Base-by-base conservation (phyloP, 2,797 vertebrate species). In the Naso thynnoides region DNA sequence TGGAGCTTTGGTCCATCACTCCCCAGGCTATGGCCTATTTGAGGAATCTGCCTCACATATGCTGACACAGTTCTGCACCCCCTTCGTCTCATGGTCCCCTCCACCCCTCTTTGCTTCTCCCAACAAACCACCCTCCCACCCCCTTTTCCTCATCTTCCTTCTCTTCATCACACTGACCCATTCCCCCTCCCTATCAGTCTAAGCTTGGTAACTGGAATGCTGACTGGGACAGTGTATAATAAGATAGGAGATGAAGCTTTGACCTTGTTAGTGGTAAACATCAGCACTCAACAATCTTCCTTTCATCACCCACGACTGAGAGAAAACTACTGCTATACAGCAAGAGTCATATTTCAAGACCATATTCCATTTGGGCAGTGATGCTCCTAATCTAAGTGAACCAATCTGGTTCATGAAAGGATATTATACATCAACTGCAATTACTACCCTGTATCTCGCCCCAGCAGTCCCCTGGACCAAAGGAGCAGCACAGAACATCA, bases 1-100 rank as follows among this genome's bases (percentile, higher is more conserved):
- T 74, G 39, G 78, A 57, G 77, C 68, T 70, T 74, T 44, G 55
- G 86, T 86, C 86, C 81, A 89, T 89, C 86, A 70, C 61, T 80
- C 88, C 88, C 73, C 66, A 64, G 89, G 85, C 88, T 81, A 65
- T 90, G 86, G 71, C 89, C 91, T 89, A 93, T 85, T 92, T 91
- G 88, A 91, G 60, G 76, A 84, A 70, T 82, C 78, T 87, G 83
- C 68, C 73, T 89, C 85, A 84, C 87, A 93, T 87, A 89, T 92
- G 92, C 88, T 90, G 91, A 89, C 89, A 90, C 84, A 87, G 83
- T 87, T 89, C 60, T 85, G 54, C 56, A 27, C 78, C 62, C 49
- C 50, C 41, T 49, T 56, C 44, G 5, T 57, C 50, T 62, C 45
- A 58, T 5, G 13, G 8, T 41, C 53, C 57, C 57, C 60, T 70